Evolutionary conservation across 2,888 invertebrate genomes (phyloP).

Genomic region (Tiphia femorata): DNA sequence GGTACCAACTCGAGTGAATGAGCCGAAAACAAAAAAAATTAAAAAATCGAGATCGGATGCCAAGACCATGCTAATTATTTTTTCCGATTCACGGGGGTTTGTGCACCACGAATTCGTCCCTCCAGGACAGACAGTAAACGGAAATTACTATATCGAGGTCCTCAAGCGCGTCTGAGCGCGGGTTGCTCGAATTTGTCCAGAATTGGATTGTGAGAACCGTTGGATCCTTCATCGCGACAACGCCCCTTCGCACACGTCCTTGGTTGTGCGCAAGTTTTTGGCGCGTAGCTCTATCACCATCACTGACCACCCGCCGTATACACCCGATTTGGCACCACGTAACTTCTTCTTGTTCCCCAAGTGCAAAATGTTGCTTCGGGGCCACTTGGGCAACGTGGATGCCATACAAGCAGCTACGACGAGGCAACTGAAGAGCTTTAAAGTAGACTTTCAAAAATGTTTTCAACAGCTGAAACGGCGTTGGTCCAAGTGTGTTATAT

Average conservation of each 20-base stretch:
- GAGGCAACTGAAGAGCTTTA: background rate
- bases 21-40: no score
- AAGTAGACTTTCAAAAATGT: background rate
- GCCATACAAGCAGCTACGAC: background rate
- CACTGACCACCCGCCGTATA: background rate
- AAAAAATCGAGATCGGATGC: no score
- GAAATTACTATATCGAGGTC: no score
- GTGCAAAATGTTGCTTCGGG: background rate
- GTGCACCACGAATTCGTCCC: no score
- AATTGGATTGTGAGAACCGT: no score
- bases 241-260: background rate
- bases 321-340: background rate
- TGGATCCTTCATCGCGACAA: background rate
- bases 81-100: no score
- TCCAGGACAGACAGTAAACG: no score
- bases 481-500: background rate
- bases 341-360: constrained; percentile 1
- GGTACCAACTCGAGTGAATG: no score
- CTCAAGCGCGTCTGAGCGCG: no score
- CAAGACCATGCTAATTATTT: no score
- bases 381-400: background rate
- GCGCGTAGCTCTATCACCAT: background rate
- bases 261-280: background rate
- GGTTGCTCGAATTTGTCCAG: no score
- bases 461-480: background rate